Base-by-base conservation (phyloP, 30 jellyfish, hydroid and myxozoan genomes). In the Turritopsis rubra region DNA sequence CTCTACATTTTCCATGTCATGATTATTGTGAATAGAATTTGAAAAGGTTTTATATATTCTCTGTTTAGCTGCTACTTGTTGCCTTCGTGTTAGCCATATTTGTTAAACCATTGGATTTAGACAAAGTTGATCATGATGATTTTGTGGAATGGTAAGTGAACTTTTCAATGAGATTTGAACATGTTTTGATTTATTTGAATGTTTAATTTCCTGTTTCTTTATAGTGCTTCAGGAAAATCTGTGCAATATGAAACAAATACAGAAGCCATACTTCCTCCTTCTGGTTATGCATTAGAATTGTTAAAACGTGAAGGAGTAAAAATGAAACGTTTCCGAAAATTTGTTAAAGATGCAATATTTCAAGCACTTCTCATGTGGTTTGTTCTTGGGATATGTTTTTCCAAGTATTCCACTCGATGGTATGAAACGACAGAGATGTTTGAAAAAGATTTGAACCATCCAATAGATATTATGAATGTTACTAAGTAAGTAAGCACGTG, bases 231-330 rank as follows among this genome's bases (percentile, higher is more conserved):
- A 20, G 85, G 82, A 18, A 73, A 75, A 24, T 80, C 94, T 22
- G 77, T 68, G 77, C 77, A 68, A 68, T 22, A 23, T 16, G 77
- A 68, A 1, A 3, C 28, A 27, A 23, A 22, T 16, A 22, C 16
- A 16, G 31, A 23, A 68, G 16, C 28, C 28, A 7, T 27, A 22
- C 77, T 27, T 16, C 97, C 97, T 31, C 87, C 85, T 0, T 81
- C 96, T 21, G 97, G 97, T 41, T 87, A 73, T 65, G 92, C 95
- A 30, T 79, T 91, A 13, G 91, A 91, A 60, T 26, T 85, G 52
- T 95, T 95, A 8, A 89, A 91, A 75, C 82, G 87, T 52, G 87
- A 86, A 65, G 97, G 97, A 52, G 20, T 85, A 72, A 86, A 85
- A 30, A 79, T 74, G 79, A 76, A 90, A 73, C 83, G 81, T 66